A percentile compares a stretch with the other conserved stretches of the same genome.
These are phyloP conservation scores for Bovichtus diacanthus DNA, from an alignment of 2,797 vertebrate genomes.

Conservation along the genomic window DNA sequence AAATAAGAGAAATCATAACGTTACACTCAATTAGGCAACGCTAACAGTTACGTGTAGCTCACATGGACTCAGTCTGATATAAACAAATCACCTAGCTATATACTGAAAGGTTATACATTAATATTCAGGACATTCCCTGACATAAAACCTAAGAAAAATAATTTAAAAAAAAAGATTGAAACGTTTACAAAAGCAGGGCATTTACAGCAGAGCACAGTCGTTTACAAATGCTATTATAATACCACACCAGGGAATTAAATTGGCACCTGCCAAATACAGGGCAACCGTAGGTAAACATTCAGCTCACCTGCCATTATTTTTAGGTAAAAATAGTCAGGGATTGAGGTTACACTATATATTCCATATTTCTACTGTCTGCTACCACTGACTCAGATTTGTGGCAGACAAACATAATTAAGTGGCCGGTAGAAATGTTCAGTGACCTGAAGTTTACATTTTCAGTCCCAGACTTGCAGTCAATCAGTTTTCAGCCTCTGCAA, in stretches of 20 bases:
- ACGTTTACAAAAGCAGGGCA: neutral
- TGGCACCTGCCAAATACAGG: no score
- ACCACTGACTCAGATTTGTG: no score
- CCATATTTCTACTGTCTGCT: no score
- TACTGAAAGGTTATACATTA: neutral
- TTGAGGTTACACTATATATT: no score
- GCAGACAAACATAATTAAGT: no score
- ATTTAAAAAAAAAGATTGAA: no score
- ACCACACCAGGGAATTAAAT: no score
- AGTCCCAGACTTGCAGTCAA: neutral
- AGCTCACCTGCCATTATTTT: no score
- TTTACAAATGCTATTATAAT: neutral
- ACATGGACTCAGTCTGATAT: neutral
- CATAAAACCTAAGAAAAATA: no score
- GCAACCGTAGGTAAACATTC: no score
- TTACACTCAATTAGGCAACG: neutral
- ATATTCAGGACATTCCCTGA: neutral
- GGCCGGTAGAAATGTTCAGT: no score
- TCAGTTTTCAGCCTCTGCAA: neutral
- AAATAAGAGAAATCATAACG: neutral
- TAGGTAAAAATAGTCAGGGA: no score
- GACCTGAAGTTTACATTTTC: neutral
- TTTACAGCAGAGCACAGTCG: neutral
- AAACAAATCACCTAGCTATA: neutral
- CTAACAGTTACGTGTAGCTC: neutral